These are phyloP conservation scores for Neria commutata DNA, from an alignment of 2,888 invertebrate genomes.

Conservation along the genomic window DNA sequence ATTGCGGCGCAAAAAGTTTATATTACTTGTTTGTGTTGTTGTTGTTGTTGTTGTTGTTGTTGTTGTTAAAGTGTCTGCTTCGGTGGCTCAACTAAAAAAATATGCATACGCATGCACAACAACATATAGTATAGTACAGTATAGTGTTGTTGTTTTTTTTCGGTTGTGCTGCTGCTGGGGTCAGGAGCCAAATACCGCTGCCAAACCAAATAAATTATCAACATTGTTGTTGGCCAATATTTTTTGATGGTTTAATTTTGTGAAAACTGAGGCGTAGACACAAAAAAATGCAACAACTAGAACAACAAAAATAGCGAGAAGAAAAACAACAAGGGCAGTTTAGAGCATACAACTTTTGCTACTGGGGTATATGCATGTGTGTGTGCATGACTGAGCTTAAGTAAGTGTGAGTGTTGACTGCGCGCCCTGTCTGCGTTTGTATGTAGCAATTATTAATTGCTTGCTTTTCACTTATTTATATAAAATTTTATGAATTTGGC, in stretches of 20 bases:
- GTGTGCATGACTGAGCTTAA: not conserved
- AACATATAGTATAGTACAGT: not conserved
- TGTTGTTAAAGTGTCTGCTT: constrained; percentile 16
- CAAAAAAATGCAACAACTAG: constrained; percentile 2
- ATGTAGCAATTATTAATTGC: not conserved
- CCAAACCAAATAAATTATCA: constrained; percentile 51
- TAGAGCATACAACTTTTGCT: not conserved
- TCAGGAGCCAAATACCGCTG: constrained; percentile 1
- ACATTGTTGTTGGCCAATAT: constrained; percentile 52
- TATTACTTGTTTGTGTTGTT: not conserved
- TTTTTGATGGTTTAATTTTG: constrained; percentile 56
- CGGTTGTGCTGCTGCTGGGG: not conserved
- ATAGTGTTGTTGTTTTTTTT: constrained; percentile 9
- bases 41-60: constrained; percentile 13
- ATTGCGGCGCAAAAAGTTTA: too few species aligned
- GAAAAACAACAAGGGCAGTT: constrained; percentile 41
- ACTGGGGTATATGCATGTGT: not conserved
- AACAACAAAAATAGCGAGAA: constrained; percentile 3
- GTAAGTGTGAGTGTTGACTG: too few species aligned
- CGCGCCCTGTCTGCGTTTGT: too few species aligned
- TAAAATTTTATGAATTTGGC: not conserved
- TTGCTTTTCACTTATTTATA: not conserved
- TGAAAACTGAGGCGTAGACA: constrained; percentile 53
- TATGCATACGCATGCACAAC: constrained; percentile 25
- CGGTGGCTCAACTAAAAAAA: constrained; percentile 20